Percentiles rank a stretch among this genome's conserved stretches.
phyloP scores from a whole-genome alignment of 2,797 vertebrate species.

The Thalassophryne amazonica region DNA sequence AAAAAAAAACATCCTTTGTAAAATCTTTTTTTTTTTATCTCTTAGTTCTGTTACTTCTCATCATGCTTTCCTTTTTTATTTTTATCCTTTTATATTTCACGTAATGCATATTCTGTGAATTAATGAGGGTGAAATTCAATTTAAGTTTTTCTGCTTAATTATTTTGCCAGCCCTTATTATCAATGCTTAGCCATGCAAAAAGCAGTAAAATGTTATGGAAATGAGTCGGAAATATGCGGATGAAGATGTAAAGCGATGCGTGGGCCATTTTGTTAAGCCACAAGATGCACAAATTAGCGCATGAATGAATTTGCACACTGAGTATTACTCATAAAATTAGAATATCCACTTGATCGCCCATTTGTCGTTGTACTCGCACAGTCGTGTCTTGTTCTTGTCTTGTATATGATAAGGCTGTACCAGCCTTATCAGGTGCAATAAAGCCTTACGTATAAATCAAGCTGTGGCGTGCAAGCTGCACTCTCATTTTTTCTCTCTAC shows the following conservation, averaged over 20 bases:
- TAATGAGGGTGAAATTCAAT: constrained; percentile 29
- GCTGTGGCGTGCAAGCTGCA: constrained; percentile 12
- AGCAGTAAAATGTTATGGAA: constrained; percentile 46
- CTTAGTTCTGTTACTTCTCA: too few relatives aligned
- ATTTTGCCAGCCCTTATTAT: constrained; percentile 36
- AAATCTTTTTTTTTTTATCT: not conserved
- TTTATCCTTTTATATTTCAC: not conserved
- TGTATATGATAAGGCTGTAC: constrained; percentile 27
- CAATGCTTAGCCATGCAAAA: constrained; percentile 46
- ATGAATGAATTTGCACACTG: constrained; percentile 31
- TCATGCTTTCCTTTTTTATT: too few relatives aligned
- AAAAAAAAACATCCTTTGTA: too few relatives aligned
- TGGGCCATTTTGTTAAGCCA: constrained; percentile 40
- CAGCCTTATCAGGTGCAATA: constrained; percentile 22
- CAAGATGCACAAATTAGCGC: constrained; percentile 54
- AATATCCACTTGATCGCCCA: constrained; percentile 46
- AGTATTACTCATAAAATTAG: constrained; percentile 53
- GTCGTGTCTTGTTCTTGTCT: constrained; percentile 28
- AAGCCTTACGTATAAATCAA: constrained; percentile 42
- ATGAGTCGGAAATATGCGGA: constrained; percentile 42
- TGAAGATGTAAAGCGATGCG: constrained; percentile 49
- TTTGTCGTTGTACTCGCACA: constrained; percentile 21
- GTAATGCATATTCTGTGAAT: not conserved
- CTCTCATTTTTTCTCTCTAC: constrained; percentile 7
- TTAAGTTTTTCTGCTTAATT: constrained; percentile 21